Evolutionary conservation across 2,888 invertebrate species (phyloP).

Genomic region (Nomada fucata): DNA sequence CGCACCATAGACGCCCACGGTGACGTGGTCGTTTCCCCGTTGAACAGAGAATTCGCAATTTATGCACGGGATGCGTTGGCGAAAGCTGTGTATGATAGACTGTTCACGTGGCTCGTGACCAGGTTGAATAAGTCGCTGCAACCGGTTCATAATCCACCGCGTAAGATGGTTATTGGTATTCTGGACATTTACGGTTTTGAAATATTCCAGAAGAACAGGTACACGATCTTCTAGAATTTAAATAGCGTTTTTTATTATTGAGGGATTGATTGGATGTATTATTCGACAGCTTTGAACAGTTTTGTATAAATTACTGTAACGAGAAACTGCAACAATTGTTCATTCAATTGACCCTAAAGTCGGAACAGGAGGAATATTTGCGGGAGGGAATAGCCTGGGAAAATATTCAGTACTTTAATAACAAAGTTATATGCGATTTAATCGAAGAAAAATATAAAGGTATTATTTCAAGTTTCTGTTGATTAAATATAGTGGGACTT

Average conservation of each 20-base stretch:
- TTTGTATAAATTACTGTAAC: constrained; percentile 98
- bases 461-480: constrained; percentile 70
- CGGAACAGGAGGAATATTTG: constrained; percentile 96
- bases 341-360: constrained; percentile 95
- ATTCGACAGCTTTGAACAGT: constrained; percentile 91
- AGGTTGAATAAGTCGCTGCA: constrained; percentile 91
- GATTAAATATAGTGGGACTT: neutral
- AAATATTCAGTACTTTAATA: constrained; percentile 95
- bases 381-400: constrained; percentile 97
- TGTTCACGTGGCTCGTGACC: constrained; percentile 95
- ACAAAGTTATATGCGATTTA: constrained; percentile 96
- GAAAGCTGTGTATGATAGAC: constrained; percentile 95
- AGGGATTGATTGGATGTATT: constrained; percentile 4
- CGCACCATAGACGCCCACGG: constrained; percentile 94
- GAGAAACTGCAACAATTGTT: constrained; percentile 97
- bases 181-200: constrained; percentile 98
- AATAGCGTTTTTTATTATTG: neutral
- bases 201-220: constrained; percentile 95
- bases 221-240: constrained; percentile 55
- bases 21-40: constrained; percentile 92
- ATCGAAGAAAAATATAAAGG: constrained; percentile 96
- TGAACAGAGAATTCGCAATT: constrained; percentile 92
- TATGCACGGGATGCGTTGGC: constrained; percentile 96
- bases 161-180: constrained; percentile 92
- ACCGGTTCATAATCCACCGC: constrained; percentile 85